phyloP scores from a whole-genome alignment of 1,140 invertebrate genomes.

The Trinorchestia longiramus region DNA sequence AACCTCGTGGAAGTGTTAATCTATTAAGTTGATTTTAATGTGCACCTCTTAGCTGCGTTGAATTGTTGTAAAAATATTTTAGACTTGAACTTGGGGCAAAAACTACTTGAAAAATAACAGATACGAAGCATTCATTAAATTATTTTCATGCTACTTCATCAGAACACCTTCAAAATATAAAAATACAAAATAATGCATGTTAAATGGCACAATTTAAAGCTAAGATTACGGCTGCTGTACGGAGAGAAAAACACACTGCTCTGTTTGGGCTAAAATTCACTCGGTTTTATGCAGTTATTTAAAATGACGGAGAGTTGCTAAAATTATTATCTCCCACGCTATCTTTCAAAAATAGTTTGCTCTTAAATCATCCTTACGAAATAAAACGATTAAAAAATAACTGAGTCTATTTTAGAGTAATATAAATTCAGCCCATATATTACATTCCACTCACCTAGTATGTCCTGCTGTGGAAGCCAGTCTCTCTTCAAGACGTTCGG shows the following conservation, averaged over 20 bases:
- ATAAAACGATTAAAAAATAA: background rate
- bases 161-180: too few relatives aligned
- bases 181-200: too few relatives aligned
- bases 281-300: background rate
- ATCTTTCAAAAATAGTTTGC: background rate
- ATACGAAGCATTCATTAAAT: too few relatives aligned
- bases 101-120: too few relatives aligned
- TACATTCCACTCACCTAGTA: conserved; percentile 55
- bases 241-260: background rate
- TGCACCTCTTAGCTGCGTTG: too few relatives aligned
- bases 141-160: too few relatives aligned
- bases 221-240: background rate
- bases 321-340: background rate
- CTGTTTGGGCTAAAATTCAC: background rate
- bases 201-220: background rate
- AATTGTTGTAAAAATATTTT: too few relatives aligned
- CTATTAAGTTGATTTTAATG: too few relatives aligned
- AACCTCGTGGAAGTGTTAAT: too few relatives aligned
- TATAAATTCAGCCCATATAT: background rate
- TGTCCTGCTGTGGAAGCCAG: conserved; percentile 78
- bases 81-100: too few relatives aligned
- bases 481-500: conserved; percentile 75
- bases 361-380: background rate
- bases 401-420: background rate
- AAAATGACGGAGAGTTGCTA: background rate